Base-by-base conservation (phyloP, 1,140 invertebrate species). In the Periplaneta americana region DNA sequence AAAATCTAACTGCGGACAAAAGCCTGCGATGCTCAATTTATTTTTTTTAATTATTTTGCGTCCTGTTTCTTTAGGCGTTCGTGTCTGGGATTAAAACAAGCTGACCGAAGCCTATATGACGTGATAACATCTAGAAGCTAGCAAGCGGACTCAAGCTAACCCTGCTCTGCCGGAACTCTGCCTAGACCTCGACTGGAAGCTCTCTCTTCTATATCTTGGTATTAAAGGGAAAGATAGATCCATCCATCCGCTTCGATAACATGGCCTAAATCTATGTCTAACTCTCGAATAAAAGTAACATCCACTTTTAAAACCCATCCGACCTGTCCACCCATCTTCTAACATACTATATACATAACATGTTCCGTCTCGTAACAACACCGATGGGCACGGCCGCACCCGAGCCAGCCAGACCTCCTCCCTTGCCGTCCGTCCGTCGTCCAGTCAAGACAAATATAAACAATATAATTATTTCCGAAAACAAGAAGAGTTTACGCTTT, bases 171-270 rank as follows among this genome's bases (percentile, higher is more conserved):
- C 82, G 82, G 79, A 82, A 82, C 82, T 80, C 82, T 81, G 80
- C 80, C 82, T 74, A 83, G 37, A 80, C 82, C 80, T 81, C 81
- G 82, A 83, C 82, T 83, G 80, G 76, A 80, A 83, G 82, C 80
- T 82, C 81, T 75, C 77, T 82, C 78, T 82, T 79, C 78, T 79
- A 74, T 57, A 79, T 82, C 48, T 83, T 77, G 82, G 80, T 83
- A 83, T 83, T 81, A 83, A 83, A 83, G 82, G 82, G 82, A 81
- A 82, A 83, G 82, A 83, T n/a, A n/a, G n/a, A n/a, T n/a, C n/a
- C n/a, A n/a, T n/a, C n/a, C n/a, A n/a, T 82, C 6, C n/a, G 18
- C 39, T 34, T 82, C 33, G 80, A 82, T 34, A 82, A 82, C 82
- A 82, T 48, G 82, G 78, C 39, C 82, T 82, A 82, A 80, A 75